phyloP scores from a whole-genome alignment of 2,888 invertebrate genomes.

The Hypomecis punctinalis region DNA sequence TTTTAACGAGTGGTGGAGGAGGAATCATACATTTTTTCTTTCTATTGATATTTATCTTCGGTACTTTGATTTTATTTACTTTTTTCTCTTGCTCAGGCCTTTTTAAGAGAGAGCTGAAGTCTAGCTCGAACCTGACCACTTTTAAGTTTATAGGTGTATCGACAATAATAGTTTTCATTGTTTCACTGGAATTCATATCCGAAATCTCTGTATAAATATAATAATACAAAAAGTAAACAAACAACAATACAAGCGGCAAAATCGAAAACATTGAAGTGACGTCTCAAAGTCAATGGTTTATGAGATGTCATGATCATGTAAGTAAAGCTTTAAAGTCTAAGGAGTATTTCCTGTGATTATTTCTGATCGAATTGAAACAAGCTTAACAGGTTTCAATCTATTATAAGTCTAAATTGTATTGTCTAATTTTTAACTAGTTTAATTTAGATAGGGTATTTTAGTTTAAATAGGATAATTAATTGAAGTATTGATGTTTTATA shows the following conservation, averaged over 20 bases:
- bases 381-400: too few relatives aligned
- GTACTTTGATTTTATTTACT: slow-evolving; percentile 63
- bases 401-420: too few relatives aligned
- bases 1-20: slow-evolving; percentile 59
- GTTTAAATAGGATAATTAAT: too few relatives aligned
- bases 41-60: slow-evolving; percentile 57
- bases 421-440: neutral
- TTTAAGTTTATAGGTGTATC: slow-evolving; percentile 75
- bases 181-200: slow-evolving; percentile 18
- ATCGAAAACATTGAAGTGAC: slow-evolving; percentile 20
- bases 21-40: slow-evolving; percentile 62
- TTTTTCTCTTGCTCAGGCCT: slow-evolving; percentile 55
- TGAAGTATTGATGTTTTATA: too few relatives aligned
- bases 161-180: slow-evolving; percentile 73
- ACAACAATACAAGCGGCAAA: slow-evolving; percentile 16
- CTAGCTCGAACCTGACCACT: slow-evolving; percentile 75
- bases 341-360: too few relatives aligned
- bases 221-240: slow-evolving; percentile 19
- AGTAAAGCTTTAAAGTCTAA: neutral
- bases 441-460: neutral
- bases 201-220: slow-evolving; percentile 11
- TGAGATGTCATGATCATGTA: slow-evolving; percentile 12
- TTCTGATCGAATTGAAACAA: too few relatives aligned
- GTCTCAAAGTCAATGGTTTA: slow-evolving; percentile 1
- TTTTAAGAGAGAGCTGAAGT: slow-evolving; percentile 63